These are phyloP conservation scores for Cephus pygmeus DNA, from an alignment of 2,888 invertebrate genomes.

Conservation along the genomic window DNA sequence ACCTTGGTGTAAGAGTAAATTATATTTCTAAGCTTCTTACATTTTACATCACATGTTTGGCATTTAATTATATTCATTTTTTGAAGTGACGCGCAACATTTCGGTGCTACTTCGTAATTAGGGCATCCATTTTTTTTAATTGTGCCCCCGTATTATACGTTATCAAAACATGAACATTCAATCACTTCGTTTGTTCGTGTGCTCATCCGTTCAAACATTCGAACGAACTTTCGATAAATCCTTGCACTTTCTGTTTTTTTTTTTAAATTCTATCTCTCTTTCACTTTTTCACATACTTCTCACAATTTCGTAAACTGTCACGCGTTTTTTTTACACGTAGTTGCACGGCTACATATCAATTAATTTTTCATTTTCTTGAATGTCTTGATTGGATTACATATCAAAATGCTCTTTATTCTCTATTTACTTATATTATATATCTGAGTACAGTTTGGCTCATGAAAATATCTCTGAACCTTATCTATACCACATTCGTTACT, in stretches of 20 bases:
- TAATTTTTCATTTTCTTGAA: background rate
- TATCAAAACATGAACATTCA: background rate
- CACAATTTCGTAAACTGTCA: background rate
- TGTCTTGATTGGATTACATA: background rate
- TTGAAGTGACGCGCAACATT: background rate
- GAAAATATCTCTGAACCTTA: background rate
- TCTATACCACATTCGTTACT: background rate
- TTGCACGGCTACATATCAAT: background rate
- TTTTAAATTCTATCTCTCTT: background rate
- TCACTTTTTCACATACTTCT: background rate
- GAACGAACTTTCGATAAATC: background rate
- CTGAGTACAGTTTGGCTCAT: background rate
- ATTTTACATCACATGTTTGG: constrained; percentile 37
- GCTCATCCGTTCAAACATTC: background rate
- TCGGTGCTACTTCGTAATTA: background rate
- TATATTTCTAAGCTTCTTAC: constrained; percentile 63
- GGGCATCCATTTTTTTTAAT: constrained; percentile 5
- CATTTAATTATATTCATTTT: constrained; percentile 9
- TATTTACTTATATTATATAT: background rate
- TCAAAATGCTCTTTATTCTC: background rate
- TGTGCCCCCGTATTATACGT: background rate
- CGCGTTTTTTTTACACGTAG: background rate
- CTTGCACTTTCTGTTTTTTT: background rate
- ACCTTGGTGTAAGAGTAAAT: constrained; percentile 66
- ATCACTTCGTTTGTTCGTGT: background rate